These are phyloP conservation scores for Eubucco bourcierii DNA, from an alignment of 2,113 vertebrate genomes.

Conservation along the genomic window DNA sequence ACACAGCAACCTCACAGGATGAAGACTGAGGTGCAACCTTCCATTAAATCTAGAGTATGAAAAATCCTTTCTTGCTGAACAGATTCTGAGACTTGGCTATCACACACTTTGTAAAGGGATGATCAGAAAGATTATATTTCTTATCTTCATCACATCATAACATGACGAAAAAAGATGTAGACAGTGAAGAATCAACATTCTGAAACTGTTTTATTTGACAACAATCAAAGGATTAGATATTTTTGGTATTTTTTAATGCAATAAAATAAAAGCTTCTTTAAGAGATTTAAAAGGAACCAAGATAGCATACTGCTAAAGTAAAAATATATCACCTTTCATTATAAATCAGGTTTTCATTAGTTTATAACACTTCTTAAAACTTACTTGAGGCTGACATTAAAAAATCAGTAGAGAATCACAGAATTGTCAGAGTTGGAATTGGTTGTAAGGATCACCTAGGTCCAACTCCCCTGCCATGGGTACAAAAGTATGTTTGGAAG, in stretches of 20 bases:
- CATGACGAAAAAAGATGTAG: not conserved
- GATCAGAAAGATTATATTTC: not conserved
- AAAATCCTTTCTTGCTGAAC: not conserved
- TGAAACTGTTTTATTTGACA: not conserved
- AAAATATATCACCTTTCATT: not conserved
- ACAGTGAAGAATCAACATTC: not conserved
- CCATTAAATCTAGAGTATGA: not conserved
- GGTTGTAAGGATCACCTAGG: too few relatives aligned
- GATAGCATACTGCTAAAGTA: not conserved
- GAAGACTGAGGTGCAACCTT: not conserved
- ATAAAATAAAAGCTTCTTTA: not conserved
- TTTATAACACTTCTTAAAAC: not conserved
- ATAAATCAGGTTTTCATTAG: not conserved
- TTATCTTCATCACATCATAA: not conserved
- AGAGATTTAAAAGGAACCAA: not conserved
- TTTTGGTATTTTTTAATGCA: not conserved
- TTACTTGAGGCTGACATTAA: not conserved
- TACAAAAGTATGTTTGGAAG: not conserved
- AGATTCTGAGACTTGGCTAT: not conserved
- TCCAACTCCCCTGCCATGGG: too few relatives aligned
- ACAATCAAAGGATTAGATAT: not conserved
- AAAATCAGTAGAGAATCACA: not conserved
- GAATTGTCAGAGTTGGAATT: too few relatives aligned
- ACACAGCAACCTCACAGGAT: not conserved
- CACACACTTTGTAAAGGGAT: rapidly evolving